A percentile compares a stretch with the other conserved stretches of the same genome.
Conservation (phyloP, 2,113 vertebrate genomes). For the cat (Felis catus) region DNA sequence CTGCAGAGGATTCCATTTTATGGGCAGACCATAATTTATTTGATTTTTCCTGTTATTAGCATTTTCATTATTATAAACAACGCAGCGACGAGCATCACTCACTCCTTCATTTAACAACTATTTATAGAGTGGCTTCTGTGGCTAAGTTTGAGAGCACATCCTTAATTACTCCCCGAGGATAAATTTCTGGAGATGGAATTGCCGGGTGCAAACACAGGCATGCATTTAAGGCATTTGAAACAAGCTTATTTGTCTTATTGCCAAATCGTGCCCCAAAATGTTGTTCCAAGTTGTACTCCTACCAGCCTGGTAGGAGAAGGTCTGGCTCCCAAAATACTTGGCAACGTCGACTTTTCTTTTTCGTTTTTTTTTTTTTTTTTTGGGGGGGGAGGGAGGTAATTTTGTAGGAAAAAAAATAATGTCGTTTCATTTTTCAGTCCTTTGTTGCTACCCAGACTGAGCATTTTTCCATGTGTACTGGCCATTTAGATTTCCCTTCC, state of each 20-base stretch:
- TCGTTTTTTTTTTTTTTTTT: not conserved
- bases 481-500: not conserved
- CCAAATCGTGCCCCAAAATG: not conserved
- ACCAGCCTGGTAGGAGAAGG: not conserved
- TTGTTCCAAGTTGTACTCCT: not conserved
- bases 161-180: slow-evolving; percentile 36
- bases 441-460: not conserved
- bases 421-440: not conserved
- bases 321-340: not conserved
- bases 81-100: not conserved
- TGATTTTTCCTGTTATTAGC: not conserved
- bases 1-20: slow-evolving; percentile 6
- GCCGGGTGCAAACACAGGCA: not conserved
- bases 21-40: not conserved
- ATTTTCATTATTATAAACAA: slow-evolving; percentile 57
- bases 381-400: not conserved
- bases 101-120: slow-evolving; percentile 39
- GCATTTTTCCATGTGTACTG: not conserved
- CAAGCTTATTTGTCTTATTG: not conserved
- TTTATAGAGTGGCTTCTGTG: slow-evolving; percentile 41
- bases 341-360: not conserved
- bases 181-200: not conserved
- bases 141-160: not conserved
- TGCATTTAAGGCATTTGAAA: not conserved
- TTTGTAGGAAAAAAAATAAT: slow-evolving; percentile 12